Percentiles rank a stretch among this genome's conserved stretches.
These are phyloP conservation scores for Calonectris borealis DNA, from an alignment of 2,113 vertebrate genomes.

Conservation along the genomic window DNA sequence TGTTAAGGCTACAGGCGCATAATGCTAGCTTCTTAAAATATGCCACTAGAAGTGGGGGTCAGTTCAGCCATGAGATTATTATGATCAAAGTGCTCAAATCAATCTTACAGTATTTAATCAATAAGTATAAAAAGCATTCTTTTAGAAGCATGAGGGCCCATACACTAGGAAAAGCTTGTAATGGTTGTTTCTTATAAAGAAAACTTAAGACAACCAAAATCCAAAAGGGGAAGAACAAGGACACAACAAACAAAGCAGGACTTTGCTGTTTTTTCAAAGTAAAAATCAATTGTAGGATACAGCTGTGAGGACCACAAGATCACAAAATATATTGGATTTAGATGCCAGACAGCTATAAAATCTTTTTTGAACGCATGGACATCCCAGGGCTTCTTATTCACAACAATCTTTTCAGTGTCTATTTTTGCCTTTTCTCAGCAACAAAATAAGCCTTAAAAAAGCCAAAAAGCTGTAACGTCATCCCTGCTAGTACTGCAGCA, in stretches of 20 bases:
- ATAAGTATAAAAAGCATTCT: background rate
- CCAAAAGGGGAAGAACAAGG: background rate
- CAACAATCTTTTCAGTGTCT: background rate
- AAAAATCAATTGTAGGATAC: background rate
- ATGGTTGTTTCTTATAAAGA: background rate
- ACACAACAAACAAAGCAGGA: constrained; percentile 22
- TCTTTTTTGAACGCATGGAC: background rate
- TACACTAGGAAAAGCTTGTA: background rate
- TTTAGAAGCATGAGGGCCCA: background rate
- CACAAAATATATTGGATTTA: background rate
- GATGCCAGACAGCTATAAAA: background rate
- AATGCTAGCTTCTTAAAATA: background rate
- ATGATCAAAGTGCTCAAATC: background rate
- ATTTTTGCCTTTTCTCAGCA: background rate
- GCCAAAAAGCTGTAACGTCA: background rate
- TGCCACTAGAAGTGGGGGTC: background rate
- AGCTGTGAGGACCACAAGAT: background rate
- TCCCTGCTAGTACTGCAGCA: background rate
- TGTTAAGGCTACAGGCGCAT: background rate
- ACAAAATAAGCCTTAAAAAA: background rate
- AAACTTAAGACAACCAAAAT: background rate
- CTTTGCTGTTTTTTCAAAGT: constrained; percentile 8
- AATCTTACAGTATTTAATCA: background rate
- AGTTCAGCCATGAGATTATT: background rate
- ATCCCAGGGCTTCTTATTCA: background rate